These are phyloP conservation scores for Acrocera orbiculus DNA, from an alignment of 2,888 invertebrate genomes.

Conservation along the genomic window DNA sequence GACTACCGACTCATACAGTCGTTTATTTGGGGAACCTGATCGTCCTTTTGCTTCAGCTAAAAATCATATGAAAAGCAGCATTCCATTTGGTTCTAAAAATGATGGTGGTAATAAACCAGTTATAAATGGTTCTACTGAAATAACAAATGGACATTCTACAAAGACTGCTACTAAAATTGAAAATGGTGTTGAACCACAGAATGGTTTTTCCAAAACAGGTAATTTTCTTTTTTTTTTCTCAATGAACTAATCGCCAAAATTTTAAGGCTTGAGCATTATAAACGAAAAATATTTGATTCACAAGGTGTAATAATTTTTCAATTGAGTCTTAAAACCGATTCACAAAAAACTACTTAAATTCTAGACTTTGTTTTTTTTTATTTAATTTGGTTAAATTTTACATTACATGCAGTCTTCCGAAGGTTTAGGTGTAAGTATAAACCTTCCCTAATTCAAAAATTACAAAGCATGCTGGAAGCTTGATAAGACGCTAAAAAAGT, in stretches of 20 bases:
- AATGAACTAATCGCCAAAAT: too few relatives aligned
- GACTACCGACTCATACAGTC: constrained; percentile 35
- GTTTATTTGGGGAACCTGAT: constrained; percentile 38
- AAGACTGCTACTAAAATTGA: constrained; percentile 10
- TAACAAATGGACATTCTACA: constrained; percentile 11
- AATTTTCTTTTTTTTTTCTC: constrained; percentile 5
- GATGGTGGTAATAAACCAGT: constrained; percentile 6
- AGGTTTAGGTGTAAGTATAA: constrained; percentile 11
- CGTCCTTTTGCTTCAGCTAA: constrained; percentile 35
- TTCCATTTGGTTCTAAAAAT: constrained; percentile 32
- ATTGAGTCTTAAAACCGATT: too few relatives aligned
- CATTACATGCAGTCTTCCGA: constrained; percentile 11
- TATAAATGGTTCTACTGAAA: constrained; percentile 24
- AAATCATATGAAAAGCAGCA: constrained; percentile 38
- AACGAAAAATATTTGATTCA: too few relatives aligned
- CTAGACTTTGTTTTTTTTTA: too few relatives aligned
- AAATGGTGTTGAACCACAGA: constrained; percentile 10
- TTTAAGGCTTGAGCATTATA: too few relatives aligned
- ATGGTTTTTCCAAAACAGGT: constrained; percentile 27
- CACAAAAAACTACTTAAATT: too few relatives aligned
- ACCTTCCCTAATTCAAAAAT: too few relatives aligned
- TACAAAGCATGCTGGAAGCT: too few relatives aligned
- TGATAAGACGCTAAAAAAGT: too few relatives aligned
- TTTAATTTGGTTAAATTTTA: too few relatives aligned
- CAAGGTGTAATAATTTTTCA: too few relatives aligned